Percentiles rank a stretch among this genome's conserved stretches.
Evolutionary conservation across 2,797 vertebrate species (phyloP).

Genomic region (Pelochelys cantorii): DNA sequence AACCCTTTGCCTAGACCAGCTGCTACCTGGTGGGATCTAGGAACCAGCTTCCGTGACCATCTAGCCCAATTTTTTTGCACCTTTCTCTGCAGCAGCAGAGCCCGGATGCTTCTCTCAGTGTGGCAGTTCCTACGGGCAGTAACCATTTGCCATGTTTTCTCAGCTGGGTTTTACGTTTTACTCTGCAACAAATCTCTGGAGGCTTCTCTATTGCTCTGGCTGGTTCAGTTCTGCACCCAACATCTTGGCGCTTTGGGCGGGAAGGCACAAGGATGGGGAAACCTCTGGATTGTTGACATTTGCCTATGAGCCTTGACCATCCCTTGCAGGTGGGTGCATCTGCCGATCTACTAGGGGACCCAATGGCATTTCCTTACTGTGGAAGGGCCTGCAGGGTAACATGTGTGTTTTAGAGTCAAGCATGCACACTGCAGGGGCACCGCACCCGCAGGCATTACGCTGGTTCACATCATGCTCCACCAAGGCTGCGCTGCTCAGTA

Average conservation of each 20-base stretch:
- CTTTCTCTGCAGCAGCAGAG: not conserved
- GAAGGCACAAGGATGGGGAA: not conserved
- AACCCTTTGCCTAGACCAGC: not conserved
- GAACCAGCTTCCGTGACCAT: not conserved
- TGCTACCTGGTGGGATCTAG: not conserved
- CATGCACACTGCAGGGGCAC: rapidly evolving
- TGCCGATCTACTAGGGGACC: not conserved
- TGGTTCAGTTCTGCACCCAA: not conserved
- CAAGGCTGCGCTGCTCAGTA: not conserved
- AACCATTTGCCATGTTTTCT: not conserved
- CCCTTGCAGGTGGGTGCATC: not conserved
- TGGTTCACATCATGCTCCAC: not conserved
- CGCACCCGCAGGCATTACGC: rapidly evolving
- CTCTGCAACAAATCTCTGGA: not conserved
- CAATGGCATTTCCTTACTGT: rapidly evolving
- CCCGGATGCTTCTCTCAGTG: not conserved
- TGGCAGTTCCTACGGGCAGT: rapidly evolving
- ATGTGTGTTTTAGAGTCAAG: rapidly evolving
- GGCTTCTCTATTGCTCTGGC: not conserved
- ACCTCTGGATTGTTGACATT: not conserved
- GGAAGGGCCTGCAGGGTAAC: not conserved
- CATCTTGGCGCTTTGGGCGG: not conserved
- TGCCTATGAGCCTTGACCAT: not conserved
- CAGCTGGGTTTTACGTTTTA: not conserved
- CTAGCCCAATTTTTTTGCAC: not conserved